phyloP scores from a whole-genome alignment of 2,888 invertebrate genomes.

The Zygaena filipendulae region DNA sequence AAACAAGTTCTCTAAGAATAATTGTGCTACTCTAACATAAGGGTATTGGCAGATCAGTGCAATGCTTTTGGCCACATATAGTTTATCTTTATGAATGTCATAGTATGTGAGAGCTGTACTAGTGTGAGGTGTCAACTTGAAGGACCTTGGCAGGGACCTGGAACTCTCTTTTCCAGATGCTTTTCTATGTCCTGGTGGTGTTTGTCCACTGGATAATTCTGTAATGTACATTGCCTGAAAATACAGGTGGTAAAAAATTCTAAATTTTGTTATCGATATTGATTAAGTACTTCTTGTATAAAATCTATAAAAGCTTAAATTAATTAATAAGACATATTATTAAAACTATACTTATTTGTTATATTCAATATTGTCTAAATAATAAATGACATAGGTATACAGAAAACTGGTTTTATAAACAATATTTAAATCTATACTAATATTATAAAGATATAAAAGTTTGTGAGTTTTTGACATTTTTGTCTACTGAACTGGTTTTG shows the following conservation, averaged over 20 bases:
- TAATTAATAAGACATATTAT: background rate
- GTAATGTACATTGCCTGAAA: constrained; percentile 89
- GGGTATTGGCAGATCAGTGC: constrained; percentile 92
- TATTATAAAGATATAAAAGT: too few species aligned
- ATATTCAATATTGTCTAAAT: too few species aligned
- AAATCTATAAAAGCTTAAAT: background rate
- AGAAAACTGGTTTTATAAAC: too few species aligned
- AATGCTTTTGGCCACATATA: constrained; percentile 96
- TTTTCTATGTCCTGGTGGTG: constrained; percentile 71
- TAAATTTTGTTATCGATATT: background rate
- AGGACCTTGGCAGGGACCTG: constrained; percentile 88
- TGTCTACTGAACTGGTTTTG: too few species aligned
- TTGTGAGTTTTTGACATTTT: too few species aligned
- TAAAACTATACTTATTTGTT: too few species aligned
- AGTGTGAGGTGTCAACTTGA: constrained; percentile 83
- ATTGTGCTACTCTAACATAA: constrained; percentile 86
- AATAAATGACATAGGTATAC: too few species aligned
- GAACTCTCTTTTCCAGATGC: constrained; percentile 75
- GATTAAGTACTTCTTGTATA: background rate
- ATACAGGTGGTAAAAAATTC: constrained; percentile 6
- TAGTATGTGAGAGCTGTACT: constrained; percentile 87
- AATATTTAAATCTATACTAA: too few species aligned
- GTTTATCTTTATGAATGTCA: constrained; percentile 92
- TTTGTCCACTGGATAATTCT: constrained; percentile 86
- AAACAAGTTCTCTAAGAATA: constrained; percentile 89